Conservation (phyloP, 2,113 vertebrate species). For the Poeciliopsis prolifica region DNA sequence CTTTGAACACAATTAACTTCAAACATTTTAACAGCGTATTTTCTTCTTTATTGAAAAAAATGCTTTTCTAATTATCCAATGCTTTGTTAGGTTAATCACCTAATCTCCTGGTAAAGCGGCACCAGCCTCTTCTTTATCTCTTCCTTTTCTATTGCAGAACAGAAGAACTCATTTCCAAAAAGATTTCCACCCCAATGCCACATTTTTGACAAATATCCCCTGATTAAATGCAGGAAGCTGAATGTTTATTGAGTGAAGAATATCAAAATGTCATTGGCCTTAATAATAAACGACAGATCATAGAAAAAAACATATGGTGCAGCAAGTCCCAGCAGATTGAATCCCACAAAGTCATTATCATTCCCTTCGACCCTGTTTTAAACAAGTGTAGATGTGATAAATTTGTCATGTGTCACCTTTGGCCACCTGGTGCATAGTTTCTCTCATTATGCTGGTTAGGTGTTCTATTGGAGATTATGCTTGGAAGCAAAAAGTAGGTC, state of each 20-base stretch:
- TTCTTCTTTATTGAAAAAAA: neutral
- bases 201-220: neutral
- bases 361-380: conserved; percentile 49
- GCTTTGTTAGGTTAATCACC: neutral
- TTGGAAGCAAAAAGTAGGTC: conserved; percentile 55
- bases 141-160: neutral
- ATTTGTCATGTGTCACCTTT: conserved; percentile 63
- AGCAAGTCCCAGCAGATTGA: conserved; percentile 18
- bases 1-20: neutral
- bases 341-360: conserved; percentile 30
- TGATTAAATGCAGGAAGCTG: conserved; percentile 43
- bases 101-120: neutral
- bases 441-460: conserved; percentile 42
- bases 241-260: conserved; percentile 10
- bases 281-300: conserved; percentile 37
- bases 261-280: conserved; percentile 18
- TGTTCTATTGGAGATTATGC: conserved; percentile 11
- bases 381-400: conserved; percentile 32
- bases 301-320: conserved; percentile 8
- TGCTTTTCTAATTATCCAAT: neutral
- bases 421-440: conserved; percentile 35
- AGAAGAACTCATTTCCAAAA: neutral
- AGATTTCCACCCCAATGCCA: conserved; percentile 7
- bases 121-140: neutral
- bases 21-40: neutral